Evolutionary conservation across 2,113 vertebrate genomes (phyloP).

Genomic region (Theristicus caerulescens): DNA sequence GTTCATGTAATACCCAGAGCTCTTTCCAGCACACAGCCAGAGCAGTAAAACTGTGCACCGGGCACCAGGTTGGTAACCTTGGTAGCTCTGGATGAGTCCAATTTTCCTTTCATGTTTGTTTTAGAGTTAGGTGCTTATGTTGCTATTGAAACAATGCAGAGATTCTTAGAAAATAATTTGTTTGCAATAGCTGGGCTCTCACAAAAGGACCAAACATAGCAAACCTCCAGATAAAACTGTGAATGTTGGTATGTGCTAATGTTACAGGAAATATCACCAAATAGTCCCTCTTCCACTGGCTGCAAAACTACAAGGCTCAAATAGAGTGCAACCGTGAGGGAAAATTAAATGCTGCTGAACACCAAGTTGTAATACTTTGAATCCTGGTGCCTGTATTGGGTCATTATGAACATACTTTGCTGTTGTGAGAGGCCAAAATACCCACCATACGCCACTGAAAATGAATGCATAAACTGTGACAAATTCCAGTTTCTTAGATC

Average conservation of each 20-base stretch:
- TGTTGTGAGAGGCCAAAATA: background rate
- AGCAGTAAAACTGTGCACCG: background rate
- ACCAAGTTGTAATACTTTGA: background rate
- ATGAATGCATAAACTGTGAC: background rate
- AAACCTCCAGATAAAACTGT: background rate
- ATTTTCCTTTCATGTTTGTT: background rate
- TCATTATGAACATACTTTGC: background rate
- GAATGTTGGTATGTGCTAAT: background rate
- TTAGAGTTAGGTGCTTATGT: background rate
- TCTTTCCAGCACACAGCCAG: background rate
- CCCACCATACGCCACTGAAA: background rate
- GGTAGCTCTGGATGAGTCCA: background rate
- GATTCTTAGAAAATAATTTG: background rate
- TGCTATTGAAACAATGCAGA: background rate
- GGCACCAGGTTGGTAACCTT: background rate
- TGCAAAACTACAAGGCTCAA: background rate
- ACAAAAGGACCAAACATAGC: background rate
- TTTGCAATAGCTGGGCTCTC: background rate
- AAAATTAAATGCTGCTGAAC: background rate
- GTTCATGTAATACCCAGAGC: background rate
- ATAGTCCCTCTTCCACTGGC: background rate
- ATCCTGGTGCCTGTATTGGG: background rate
- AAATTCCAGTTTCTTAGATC: background rate
- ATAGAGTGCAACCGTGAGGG: background rate
- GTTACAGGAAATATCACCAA: background rate